Base-by-base conservation (phyloP, 2,113 vertebrate genomes). In the Brachypteracias leptosomus region DNA sequence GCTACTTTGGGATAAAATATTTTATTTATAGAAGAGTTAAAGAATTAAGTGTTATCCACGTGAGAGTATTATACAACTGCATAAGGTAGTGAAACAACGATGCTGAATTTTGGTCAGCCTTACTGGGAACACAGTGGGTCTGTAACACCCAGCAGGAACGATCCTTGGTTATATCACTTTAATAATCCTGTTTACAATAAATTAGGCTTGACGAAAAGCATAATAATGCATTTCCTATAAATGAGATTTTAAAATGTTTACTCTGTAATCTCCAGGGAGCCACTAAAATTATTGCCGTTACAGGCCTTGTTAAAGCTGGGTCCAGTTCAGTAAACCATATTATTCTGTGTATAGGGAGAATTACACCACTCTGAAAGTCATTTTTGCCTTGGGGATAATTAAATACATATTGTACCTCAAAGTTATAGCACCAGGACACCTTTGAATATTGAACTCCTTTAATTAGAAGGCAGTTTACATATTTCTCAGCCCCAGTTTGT, bases 381-480 rank as follows among this genome's bases (percentile, higher is more conserved):
- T 87, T 89, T 93, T 91, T 96, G 79, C 76, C 70, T 93, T 84
- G 66, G 88, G 94, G 54, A 93, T 93, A 97, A 96, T 96, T 92
- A 97, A 97, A 90, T 80, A 40, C 46, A 79, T 93, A 80, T 90
- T 94, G 90, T 91, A 87, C 76, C 93, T 85, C 77, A 72, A 96
- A 91, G 82, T 95, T 95, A 94, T 62, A 91, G 67, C 96, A 93
- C 58, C 51, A 85, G 82, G 79, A 94, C 93, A 49, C 70, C 73
- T 90, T 84, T 93, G 66, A 80, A 92, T 92, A 93, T 93, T 78
- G 84, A 95, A n/a, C 36, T 76, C 65, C 58, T 90, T 96, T 96
- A 97, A 96, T 97, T 91, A 96, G 73, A 95, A 97, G 67, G 73
- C 44, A 82, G 78, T 75, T 97, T 88, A 94, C 81, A 57, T 97